Base-by-base conservation (phyloP, 1,140 invertebrate genomes). In the Episyrphus balteatus region DNA sequence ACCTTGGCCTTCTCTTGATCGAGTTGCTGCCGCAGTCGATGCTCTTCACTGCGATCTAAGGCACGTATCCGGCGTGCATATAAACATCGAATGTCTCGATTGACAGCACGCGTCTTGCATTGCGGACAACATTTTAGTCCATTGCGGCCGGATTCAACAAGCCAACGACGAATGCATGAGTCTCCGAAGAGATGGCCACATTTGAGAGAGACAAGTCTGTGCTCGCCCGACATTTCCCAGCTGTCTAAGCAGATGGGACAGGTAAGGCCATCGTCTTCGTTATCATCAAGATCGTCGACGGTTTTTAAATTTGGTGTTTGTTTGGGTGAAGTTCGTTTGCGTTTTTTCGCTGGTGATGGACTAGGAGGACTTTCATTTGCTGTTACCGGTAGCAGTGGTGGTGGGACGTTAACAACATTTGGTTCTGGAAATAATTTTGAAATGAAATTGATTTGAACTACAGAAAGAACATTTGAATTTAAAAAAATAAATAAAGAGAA, bases 121-220 rank as follows among this genome's bases (percentile, higher is more conserved):
- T 88, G 86, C 0, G 92, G 92, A 68, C 92, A 96, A 7, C 64
- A 64, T 30, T 73, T 70, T 2, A 72, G 63, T 7, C 70, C 70
- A 42, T 69, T 69, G 3, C 54, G 57, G 9, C 50, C 51, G 34
- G 62, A 62, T 33, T 67, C 62, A 9, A 56, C 64, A 1, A 96
- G 61, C 92, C 91, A 95, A 40, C 80, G 76, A 32, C 81, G 73
- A 17, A 95, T 86, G 64, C 92, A 96, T 40, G 75, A 77, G 8
- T 81, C 69, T 0, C 92, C 92, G 71, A 93, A 96, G 1, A 95
- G 68, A 72, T 96, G 92, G 1, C 92, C 92, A 72, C 92, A 96
- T 55, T 82, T 82, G 11, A 96, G 70, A 11, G 83, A 82, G 8
- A 82, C 82, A 2, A 94, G 68, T 41, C 88, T 74, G 70, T 95